Evolutionary conservation across 2,113 vertebrate genomes (phyloP).

Genomic region (Narcine bancroftii): DNA sequence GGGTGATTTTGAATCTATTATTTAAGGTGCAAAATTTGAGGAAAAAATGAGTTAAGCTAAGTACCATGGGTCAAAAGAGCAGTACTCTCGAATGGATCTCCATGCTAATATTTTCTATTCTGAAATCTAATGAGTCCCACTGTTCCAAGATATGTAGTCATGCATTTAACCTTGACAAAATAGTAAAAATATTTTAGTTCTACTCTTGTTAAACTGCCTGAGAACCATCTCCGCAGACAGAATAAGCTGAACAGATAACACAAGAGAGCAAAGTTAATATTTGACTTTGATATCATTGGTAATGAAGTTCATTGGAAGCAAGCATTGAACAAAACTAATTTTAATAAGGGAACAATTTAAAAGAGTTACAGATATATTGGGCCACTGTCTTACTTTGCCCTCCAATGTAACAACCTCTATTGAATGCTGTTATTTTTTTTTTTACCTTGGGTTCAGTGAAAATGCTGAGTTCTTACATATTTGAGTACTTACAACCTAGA

Average conservation of each 20-base stretch:
- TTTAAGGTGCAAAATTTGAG: not conserved
- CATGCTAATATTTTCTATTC: not conserved
- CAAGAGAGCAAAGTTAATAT: not conserved
- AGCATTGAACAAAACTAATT: not conserved
- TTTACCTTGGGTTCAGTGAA: not conserved
- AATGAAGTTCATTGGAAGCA: not conserved
- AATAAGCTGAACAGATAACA: not conserved
- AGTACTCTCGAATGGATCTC: not conserved
- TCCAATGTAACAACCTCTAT: not conserved
- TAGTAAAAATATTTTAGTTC: not conserved
- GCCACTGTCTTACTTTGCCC: not conserved
- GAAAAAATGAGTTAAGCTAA: not conserved
- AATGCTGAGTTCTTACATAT: not conserved
- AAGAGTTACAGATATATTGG: not conserved
- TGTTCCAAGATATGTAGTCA: not conserved
- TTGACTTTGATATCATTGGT: constrained; percentile 9
- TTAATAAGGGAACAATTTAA: not conserved
- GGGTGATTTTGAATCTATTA: not conserved
- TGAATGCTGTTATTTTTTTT: not conserved
- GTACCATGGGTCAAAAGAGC: not conserved
- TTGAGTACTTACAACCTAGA: not conserved
- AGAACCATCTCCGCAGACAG: not conserved
- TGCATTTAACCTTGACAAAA: constrained; percentile 8
- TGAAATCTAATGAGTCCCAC: not conserved
- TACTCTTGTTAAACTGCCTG: not conserved